Evolutionary conservation across 2,113 vertebrate genomes (phyloP), one percentile per base, ranked within the genome.

Genomic region (Prochilodus magdalenae): DNA sequence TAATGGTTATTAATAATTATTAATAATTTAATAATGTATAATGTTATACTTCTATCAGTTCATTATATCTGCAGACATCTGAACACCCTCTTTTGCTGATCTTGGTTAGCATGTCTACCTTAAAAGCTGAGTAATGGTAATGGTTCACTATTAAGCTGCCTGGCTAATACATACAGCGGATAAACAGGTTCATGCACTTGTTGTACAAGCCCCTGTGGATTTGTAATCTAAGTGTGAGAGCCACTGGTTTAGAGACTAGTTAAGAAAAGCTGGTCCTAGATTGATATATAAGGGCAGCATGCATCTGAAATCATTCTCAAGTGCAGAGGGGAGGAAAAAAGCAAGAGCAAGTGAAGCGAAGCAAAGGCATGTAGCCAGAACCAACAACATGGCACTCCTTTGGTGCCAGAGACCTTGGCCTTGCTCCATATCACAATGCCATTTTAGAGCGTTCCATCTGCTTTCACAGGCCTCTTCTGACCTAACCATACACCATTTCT

Each of bases 261-360:
- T 22, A 73, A 65, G 36, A 33, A 24, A 47, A 30, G 20, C 63
- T 75, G 12, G 80, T 29, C 59, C 15, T 74, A 26, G 71, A 40
- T 66, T 60, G 67, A 49, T 44, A n/a, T 63, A 30, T 81, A 44
- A 75, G n/a, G n/a, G 73, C 57, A 62, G 59, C 47, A 53, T 75
- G 73, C 63, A 76, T 20, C 18, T 55, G 47, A 62, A 59, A 51
- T n/a, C 53, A 33, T 70, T 47, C 20, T 75, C 30, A 1, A 36
- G 47, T 77, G 81, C 55, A 72, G 74, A 53, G 73, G 80, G 73
- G 80, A 77, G 65, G 73, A 76, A 76, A 80, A 75, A 24, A 27
- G 8, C 15, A 6, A 12, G 47, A 59, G 63, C 3, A n/a, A 22
- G 44, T 7, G 24, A 13, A 62, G 29, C 36, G 20, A n/a, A 22